Evolutionary conservation across 2,888 invertebrate genomes (phyloP).

Genomic region (Bruchidius siliquastri): DNA sequence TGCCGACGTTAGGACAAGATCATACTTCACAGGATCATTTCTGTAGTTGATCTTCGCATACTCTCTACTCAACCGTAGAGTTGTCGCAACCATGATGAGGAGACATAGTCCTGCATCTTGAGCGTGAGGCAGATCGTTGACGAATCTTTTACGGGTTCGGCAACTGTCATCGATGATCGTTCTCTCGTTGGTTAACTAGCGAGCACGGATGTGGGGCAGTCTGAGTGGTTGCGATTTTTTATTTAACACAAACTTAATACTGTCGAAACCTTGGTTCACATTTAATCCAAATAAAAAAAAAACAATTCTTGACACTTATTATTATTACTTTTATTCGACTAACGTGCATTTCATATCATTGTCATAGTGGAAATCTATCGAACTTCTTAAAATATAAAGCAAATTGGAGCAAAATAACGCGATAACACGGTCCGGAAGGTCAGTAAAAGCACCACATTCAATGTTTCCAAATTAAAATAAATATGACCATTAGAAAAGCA

Average conservation of each 20-base stretch:
- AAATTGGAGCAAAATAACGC: too few relatives aligned
- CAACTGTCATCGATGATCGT: constrained; percentile 41
- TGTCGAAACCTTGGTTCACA: too few relatives aligned
- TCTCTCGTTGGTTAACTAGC: constrained; percentile 22
- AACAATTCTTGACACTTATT: too few relatives aligned
- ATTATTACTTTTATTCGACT: too few relatives aligned
- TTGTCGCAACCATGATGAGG: constrained; percentile 56
- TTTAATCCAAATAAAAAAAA: too few relatives aligned
- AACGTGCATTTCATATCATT: too few relatives aligned
- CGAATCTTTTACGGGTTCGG: constrained; percentile 14
- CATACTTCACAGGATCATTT: constrained; percentile 63
- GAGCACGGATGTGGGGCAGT: constrained; percentile 31
- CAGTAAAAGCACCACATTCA: too few relatives aligned
- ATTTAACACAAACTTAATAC: constrained; percentile 2
- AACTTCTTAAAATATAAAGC: too few relatives aligned
- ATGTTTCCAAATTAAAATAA: too few relatives aligned
- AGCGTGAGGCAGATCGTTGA: constrained; percentile 49
- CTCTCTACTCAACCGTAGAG: constrained; percentile 52
- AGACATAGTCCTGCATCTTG: constrained; percentile 51
- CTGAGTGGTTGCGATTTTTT: constrained; percentile 36
- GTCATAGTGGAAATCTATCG: too few relatives aligned
- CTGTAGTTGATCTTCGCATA: constrained; percentile 60
- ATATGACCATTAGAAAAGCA: too few relatives aligned
- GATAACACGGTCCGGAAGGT: too few relatives aligned
- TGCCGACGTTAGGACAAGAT: constrained; percentile 27